Conservation (phyloP, 2,888 invertebrate genomes). For the Entomobrya multifasciata region DNA sequence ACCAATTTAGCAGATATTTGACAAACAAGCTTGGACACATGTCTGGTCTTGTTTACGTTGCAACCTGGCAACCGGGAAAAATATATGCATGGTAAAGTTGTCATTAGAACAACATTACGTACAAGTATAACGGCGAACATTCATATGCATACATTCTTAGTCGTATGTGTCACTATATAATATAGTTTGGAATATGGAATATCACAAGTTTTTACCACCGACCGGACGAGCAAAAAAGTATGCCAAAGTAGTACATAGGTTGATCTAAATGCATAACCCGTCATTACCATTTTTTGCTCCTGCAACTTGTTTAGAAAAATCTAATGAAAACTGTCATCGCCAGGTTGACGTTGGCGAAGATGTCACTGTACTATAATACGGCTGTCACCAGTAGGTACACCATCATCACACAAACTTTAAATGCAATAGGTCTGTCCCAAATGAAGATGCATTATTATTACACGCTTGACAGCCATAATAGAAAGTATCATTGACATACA, state of each 20-base stretch:
- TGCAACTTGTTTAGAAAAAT: not conserved
- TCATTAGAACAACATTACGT: no score
- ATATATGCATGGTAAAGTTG: not conserved
- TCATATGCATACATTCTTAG: no score
- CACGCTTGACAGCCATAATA: constrained; percentile 51
- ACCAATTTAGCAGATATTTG: constrained; percentile 31
- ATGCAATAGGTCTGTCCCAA: constrained; percentile 46
- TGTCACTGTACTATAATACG: constrained; percentile 25
- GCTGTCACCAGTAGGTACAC: constrained; percentile 12
- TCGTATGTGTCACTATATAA: no score
- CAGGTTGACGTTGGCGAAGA: constrained; percentile 15
- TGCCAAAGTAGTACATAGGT: constrained; percentile 30
- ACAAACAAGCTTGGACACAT: constrained; percentile 28
- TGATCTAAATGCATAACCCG: constrained; percentile 40
- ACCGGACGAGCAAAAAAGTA: constrained; percentile 26
- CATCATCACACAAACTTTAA: constrained; percentile 13
- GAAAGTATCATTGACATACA: constrained; percentile 54
- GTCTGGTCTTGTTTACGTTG: not conserved
- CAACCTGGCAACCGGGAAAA: no score
- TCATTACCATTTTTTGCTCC: constrained; percentile 19
- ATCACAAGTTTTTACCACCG: constrained; percentile 23
- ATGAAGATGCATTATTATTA: constrained; percentile 50
- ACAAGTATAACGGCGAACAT: no score
- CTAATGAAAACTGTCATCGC: constrained; percentile 31
- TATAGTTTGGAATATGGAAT: not conserved